Evolutionary conservation across 2,888 invertebrate genomes (phyloP), one percentile per base, ranked within the genome.

Genomic region (Drosophila robusta): DNA sequence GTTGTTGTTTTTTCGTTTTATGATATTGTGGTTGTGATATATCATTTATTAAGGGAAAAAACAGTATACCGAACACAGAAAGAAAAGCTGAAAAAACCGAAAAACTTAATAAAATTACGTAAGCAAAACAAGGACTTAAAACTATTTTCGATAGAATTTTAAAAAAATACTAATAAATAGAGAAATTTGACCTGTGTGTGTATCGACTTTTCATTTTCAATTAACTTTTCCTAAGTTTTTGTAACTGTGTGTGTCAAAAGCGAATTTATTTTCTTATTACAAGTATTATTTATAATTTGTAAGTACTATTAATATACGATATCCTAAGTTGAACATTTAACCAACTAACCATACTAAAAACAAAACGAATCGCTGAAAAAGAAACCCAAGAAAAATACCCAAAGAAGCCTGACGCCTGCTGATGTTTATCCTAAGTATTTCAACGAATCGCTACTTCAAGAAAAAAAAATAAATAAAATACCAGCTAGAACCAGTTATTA

Each of bases 291-390:
- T 78, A 63, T 77, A n/a, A 62, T 77, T 75, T 75, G 72, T 75
- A 75, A 66, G 74, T 77, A 71, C 71, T 61, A 49, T 58, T 51
- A 45, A 54, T 46, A 56, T 57, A 44, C 52, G 36, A 75, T 36
- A 69, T 64, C 61, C 54, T 52, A 50, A 65, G 65, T 70, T 68
- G 14, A 56, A 65, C 70, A 81, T 75, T 73, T 86, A 80, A 87
- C 85, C 78, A 84, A 86, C 85, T 80, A 82, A 85, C 86, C 70
- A 70, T 88, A 88, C 80, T 82, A 88, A 84, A 75, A 75, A 68
- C 49, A 39, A 70, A 64, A 71, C 68, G 62, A 66, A 45, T 57
- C 62, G 62, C 34, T 36, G 44, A 22, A 9, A 16, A 46, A 52
- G 50, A 51, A 39, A 58, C 50, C 55, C 44, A 50, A 24, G 42